phyloP scores from a whole-genome alignment of 2,888 invertebrate species.

The Uloborus plumipes region DNA sequence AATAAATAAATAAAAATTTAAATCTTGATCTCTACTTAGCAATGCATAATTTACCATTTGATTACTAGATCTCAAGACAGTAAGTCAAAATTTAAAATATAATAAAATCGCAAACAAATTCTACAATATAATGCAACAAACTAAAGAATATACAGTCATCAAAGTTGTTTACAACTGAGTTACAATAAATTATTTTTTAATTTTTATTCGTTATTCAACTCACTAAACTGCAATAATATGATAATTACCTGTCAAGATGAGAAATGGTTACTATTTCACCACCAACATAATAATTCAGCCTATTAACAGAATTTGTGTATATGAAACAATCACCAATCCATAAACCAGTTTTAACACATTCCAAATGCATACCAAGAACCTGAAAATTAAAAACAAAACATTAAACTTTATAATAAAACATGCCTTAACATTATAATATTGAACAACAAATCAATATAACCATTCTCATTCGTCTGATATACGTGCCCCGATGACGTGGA shows the following conservation, averaged over 20 bases:
- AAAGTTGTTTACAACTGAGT: background rate
- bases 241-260: constrained; percentile 83
- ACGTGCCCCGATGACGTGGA: too few relatives aligned
- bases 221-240: too few relatives aligned
- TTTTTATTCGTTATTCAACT: background rate
- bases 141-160: too few relatives aligned
- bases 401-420: background rate
- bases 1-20: too few relatives aligned
- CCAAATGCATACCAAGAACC: constrained; percentile 89
- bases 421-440: too few relatives aligned
- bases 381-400: constrained; percentile 69
- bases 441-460: too few relatives aligned
- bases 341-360: constrained; percentile 91
- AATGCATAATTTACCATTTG: too few relatives aligned
- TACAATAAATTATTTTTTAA: constrained; percentile 8
- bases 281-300: constrained; percentile 98
- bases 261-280: constrained; percentile 99
- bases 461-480: too few relatives aligned
- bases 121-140: too few relatives aligned
- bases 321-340: constrained; percentile 99
- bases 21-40: background rate
- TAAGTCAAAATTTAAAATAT: too few relatives aligned
- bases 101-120: too few relatives aligned
- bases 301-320: constrained; percentile 96
- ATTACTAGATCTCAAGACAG: too few relatives aligned